Conservation (phyloP, 2,113 vertebrate genomes). For the Daboia siamensis region DNA sequence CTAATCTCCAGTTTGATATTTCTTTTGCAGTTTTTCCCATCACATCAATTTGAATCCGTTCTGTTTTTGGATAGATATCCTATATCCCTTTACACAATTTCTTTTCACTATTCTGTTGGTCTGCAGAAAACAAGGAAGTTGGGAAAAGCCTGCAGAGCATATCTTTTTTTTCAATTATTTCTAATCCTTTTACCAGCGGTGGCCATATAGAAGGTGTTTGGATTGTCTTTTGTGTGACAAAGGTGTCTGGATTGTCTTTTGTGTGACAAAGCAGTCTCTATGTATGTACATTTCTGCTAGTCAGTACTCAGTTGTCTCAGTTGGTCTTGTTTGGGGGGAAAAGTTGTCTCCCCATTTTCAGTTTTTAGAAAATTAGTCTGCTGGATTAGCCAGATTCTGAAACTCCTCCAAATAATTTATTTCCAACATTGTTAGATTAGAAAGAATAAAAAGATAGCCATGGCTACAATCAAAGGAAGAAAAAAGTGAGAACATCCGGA, state of each 20-base stretch:
- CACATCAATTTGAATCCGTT: background rate
- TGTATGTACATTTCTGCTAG: background rate
- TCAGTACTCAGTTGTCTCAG: background rate
- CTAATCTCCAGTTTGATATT: background rate
- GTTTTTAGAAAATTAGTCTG: background rate
- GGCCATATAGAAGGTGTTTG: background rate
- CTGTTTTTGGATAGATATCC: background rate
- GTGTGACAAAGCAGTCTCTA: background rate
- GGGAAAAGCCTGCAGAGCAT: background rate
- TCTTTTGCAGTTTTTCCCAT: background rate
- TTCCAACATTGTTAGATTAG: background rate
- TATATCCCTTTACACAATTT: background rate
- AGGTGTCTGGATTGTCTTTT: background rate
- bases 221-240: background rate
- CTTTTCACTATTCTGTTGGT: background rate
- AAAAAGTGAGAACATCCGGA: background rate
- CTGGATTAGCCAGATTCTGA: background rate
- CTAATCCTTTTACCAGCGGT: background rate
- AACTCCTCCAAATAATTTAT: background rate
- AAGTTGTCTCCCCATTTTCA: background rate
- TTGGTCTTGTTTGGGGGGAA: background rate
- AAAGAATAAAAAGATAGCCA: background rate
- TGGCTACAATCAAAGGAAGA: background rate
- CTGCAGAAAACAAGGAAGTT: background rate
- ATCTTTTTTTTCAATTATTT: background rate